Evolutionary conservation across 37 sponge, comb jelly and placozoan genomes (phyloP).

Genomic region (Petrosia ficiformis): DNA sequence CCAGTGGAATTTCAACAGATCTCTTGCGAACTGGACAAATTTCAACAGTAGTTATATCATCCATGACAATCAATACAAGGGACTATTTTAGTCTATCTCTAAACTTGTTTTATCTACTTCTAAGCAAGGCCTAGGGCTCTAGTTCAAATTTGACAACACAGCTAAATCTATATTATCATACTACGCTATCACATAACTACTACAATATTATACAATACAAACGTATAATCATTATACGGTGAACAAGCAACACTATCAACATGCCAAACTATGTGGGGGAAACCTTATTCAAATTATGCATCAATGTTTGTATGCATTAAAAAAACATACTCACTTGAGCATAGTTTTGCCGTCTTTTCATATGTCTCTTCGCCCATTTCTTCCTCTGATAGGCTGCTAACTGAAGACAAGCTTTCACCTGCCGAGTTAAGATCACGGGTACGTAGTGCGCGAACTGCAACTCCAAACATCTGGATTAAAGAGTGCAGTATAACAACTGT

Average conservation of each 20-base stretch:
- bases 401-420: no score
- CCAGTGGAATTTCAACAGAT: slow-evolving; percentile 74
- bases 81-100: background rate
- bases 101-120: background rate
- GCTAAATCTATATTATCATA: background rate
- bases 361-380: background rate
- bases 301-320: background rate
- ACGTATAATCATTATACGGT: no score
- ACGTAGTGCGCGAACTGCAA: no score
- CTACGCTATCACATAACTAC: background rate
- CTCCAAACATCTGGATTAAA: no score
- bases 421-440: no score
- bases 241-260: no score
- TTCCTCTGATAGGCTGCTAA: slow-evolving; percentile 1
- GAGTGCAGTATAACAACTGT: no score
- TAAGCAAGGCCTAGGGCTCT: background rate
- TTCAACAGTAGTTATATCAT: background rate
- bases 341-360: slow-evolving; percentile 2
- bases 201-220: background rate
- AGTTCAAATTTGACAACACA: background rate
- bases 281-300: background rate
- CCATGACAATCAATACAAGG: no score
- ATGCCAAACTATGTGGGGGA: background rate
- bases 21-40: slow-evolving; percentile 38
- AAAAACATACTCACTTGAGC: background rate